A percentile compares a stretch with the other conserved stretches of the same genome.
Conservation (phyloP, 2,888 invertebrate species). For the Agrotis ipsilon region DNA sequence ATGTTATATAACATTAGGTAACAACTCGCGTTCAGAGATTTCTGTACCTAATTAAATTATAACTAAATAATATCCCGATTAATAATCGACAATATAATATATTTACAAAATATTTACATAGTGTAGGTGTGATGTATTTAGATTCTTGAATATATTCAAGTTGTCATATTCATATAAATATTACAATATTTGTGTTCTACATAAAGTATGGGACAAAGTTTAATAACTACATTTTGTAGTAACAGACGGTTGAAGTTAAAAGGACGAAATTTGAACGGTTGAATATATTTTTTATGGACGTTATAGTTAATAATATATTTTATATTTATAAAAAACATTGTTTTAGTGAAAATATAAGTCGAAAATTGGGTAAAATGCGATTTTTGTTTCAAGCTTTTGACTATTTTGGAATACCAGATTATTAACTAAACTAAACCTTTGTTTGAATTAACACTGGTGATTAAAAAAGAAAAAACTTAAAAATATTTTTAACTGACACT, state of each 20-base stretch:
- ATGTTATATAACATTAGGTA: slow-evolving; percentile 62
- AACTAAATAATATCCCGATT: slow-evolving; percentile 60
- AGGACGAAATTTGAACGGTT: slow-evolving; percentile 63
- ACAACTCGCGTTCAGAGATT: slow-evolving; percentile 54
- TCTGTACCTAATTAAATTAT: slow-evolving; percentile 51
- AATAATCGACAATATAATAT: slow-evolving; percentile 53
- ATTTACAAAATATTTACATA: slow-evolving; percentile 72
- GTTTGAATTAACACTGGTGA: background rate
- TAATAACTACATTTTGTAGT: slow-evolving; percentile 2
- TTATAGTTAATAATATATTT: slow-evolving; percentile 25
- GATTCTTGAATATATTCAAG: slow-evolving; percentile 50
- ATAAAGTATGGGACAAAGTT: slow-evolving; percentile 22
- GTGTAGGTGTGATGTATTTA: slow-evolving; percentile 36
- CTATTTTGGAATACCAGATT: slow-evolving; percentile 1
- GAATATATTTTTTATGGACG: slow-evolving; percentile 56
- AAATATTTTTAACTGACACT: background rate
- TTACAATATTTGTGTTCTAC: slow-evolving; percentile 27
- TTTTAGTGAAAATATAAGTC: slow-evolving; percentile 6
- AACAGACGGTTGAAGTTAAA: slow-evolving; percentile 47
- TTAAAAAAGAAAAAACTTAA: no score
- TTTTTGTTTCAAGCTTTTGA: background rate
- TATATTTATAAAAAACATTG: background rate
- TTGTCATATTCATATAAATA: slow-evolving; percentile 21
- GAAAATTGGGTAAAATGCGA: slow-evolving; percentile 6
- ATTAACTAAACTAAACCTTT: background rate